Evolutionary conservation across 2,888 invertebrate genomes (phyloP), one percentile per base, ranked within the genome.

Genomic region (Melinaea menophilus): DNA sequence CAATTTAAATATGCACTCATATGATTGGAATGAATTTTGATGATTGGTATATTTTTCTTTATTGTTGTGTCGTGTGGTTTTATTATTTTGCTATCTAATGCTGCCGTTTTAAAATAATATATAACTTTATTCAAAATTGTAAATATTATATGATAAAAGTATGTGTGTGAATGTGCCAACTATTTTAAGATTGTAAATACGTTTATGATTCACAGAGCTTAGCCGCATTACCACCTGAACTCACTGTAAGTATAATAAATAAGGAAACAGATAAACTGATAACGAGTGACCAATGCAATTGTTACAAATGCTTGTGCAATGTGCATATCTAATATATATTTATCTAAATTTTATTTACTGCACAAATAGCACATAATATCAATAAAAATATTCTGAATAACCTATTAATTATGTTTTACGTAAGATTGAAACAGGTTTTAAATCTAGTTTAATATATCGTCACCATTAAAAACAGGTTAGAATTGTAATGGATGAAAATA

Each of bases 401-500:
- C n/a, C 3, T 11, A 31, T n/a, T 3, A 51, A 22, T 31, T 11
- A 31, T 9, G 2, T 31, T 3, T 31, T 22, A 51, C 4, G 33
- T 60, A 2, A n/a, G 31, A 12, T 7, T n/a, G n/a, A 54, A 3
- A 9, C 45, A n/a, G 41, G n/a, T 34, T 34, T 55, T 4, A 9
- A 33, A 56, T 35, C 55, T 47, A 48, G 62, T 55, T 63, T 68
- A 61, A 69, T 60, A 61, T 56, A 56, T 47, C 56, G 66, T 59
- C 58, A 58, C 66, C 22, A 22, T 67, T 22, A 58, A 57, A 69
- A 69, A 63, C 84, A 98, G 98, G 97, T 97, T 7, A 94, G 95
- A 84, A 98, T 99, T 78, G 96, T 97, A 47, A 98, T 98, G 97
- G 97, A 98, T 79, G 93, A 95, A 75, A 95, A 94, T 70, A 99